Evolutionary conservation across 2,888 invertebrate genomes (phyloP).

Genomic region (Nesidiocoris tenuis): DNA sequence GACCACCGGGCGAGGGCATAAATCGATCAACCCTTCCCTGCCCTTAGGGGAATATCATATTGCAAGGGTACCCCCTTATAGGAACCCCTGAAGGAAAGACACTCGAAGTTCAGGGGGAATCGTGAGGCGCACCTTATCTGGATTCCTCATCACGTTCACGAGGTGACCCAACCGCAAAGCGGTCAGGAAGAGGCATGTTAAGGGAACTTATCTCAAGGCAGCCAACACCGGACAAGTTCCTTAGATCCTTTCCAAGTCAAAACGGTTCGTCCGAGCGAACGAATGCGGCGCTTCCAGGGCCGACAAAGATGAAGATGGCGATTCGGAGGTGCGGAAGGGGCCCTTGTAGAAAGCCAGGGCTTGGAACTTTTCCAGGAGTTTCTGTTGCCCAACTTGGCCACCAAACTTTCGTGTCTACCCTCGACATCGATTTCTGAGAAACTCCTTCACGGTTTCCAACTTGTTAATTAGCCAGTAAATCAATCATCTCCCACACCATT

Average conservation of each 20-base stretch:
- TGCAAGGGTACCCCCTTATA: too few relatives aligned
- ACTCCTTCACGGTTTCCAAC: slow-evolving; percentile 12
- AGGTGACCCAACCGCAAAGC: not conserved
- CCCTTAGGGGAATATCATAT: too few relatives aligned
- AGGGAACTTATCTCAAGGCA: not conserved
- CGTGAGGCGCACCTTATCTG: not conserved
- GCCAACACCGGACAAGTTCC: not conserved
- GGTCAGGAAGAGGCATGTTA: not conserved
- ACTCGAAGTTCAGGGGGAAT: not conserved
- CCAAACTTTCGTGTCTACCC: slow-evolving; percentile 30
- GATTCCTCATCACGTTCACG: not conserved
- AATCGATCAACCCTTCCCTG: slow-evolving; percentile 27
- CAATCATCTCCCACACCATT: slow-evolving; percentile 16
- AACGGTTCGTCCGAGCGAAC: not conserved
- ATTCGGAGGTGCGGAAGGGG: not conserved
- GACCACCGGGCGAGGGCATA: slow-evolving; percentile 11
- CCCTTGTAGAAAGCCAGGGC: not conserved
- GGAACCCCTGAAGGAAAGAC: too few relatives aligned
- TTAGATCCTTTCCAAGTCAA: not conserved
- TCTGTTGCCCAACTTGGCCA: slow-evolving; percentile 17
- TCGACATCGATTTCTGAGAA: slow-evolving; percentile 17
- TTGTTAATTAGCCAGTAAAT: slow-evolving; percentile 35
- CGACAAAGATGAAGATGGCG: not conserved
- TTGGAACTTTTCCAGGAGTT: slow-evolving; percentile 36
- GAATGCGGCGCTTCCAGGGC: not conserved